Base-by-base conservation (phyloP, 1,140 invertebrate genomes). In the Papilio polytes region DNA sequence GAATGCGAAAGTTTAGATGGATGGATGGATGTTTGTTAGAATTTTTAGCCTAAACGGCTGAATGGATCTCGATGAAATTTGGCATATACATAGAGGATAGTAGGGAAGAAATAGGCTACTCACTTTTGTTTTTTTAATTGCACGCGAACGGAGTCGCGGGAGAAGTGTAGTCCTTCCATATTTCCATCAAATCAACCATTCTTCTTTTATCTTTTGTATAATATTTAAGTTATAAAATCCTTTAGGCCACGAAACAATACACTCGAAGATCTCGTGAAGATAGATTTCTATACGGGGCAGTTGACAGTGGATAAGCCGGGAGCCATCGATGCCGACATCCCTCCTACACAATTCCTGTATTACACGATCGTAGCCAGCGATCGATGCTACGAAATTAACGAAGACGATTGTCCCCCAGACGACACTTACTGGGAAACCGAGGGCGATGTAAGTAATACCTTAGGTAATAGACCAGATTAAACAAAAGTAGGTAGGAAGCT, bases 291-390 rank as follows among this genome's bases (percentile, higher is more conserved):
- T 51, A 89, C 91, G 2, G 96, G 96, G 15, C 90, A 94, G 82
- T 84, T 96, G 13, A 86, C 85, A 13, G 95, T 96, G 6, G 82
- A 91, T 51, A 76, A 81, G 13, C 82, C 89, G 53, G 85, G 86
- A n/a, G 89, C 87, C 2, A 96, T 96, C 53, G 94, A 96, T 85
- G 95, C 95, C 7, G 96, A 96, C 81, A 83, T 72, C 9, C 94
- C 94, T 0, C 91, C 88, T 3, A 87, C 90, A 1, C 81, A 90
- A 70, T 76, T 92, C 63, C 87, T 96, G 12, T 89, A 91, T 81
- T 96, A 96, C 85, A 93, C 87, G 0, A 89, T 96, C 4, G 86
- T 87, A 0, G 94, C 96, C 10, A 95, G 90, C 59, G 96, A 96
- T 83, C 74, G 88, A 8, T 90, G 92, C 78, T 86, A 85, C 44